phyloP scores from a whole-genome alignment of 53 echinoderm and acorn worm genomes.

The Paelopatides confundens region DNA sequence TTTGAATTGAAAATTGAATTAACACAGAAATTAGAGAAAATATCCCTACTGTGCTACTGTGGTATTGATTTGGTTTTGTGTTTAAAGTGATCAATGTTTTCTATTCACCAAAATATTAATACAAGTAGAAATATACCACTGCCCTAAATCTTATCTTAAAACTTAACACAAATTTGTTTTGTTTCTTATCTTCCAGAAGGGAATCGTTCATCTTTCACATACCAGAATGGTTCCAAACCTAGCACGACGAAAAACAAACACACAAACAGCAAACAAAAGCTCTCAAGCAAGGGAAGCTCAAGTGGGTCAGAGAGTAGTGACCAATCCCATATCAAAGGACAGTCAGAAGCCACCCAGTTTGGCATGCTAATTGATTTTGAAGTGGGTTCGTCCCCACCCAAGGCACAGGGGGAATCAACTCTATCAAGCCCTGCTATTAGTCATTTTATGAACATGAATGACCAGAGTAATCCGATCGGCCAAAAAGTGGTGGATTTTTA shows the following conservation, averaged over 20 bases:
- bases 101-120: too few relatives aligned
- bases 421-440: neutral
- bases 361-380: conserved; percentile 38
- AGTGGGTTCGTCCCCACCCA: neutral
- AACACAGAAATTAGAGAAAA: too few relatives aligned
- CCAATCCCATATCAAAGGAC: conserved; percentile 57
- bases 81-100: too few relatives aligned
- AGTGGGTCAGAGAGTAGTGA: conserved; percentile 11
- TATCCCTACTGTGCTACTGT: too few relatives aligned
- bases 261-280: neutral
- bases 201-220: neutral
- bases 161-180: too few relatives aligned
- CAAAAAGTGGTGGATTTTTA: conserved; percentile 5
- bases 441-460: neutral
- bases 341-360: neutral
- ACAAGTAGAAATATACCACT: too few relatives aligned
- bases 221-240: conserved; percentile 23
- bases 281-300: neutral
- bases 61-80: too few relatives aligned
- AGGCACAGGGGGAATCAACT: neutral
- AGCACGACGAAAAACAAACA: neutral
- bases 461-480: neutral
- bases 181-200: neutral
- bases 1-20: too few relatives aligned
- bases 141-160: too few relatives aligned